phyloP scores from a whole-genome alignment of 2,888 invertebrate genomes.

The Notodonta ziczac region DNA sequence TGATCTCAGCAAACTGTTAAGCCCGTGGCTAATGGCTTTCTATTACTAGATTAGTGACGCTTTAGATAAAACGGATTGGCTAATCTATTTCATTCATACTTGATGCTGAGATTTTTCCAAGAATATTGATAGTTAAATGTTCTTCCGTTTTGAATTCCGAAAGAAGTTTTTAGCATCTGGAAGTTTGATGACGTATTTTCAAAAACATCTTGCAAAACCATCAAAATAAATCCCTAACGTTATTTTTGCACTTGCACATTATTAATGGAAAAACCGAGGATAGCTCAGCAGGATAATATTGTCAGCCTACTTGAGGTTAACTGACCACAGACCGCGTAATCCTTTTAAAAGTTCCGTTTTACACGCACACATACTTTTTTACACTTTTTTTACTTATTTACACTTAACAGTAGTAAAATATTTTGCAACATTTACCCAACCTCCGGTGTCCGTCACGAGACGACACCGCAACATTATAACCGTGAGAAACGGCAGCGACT shows the following conservation, averaged over 20 bases:
- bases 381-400: too few species aligned
- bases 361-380: background rate
- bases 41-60: constrained; percentile 18
- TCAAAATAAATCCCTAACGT: too few species aligned
- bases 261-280: background rate
- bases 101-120: background rate
- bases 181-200: too few species aligned
- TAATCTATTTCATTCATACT: constrained; percentile 15
- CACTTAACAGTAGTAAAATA: background rate
- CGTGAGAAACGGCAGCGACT: constrained; percentile 67
- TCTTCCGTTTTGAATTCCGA: too few species aligned
- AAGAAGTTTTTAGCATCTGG: too few species aligned
- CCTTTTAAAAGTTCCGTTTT: background rate
- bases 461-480: constrained; percentile 52
- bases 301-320: too few species aligned
- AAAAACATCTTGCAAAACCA: too few species aligned
- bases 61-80: constrained; percentile 25
- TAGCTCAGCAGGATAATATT: too few species aligned
- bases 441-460: constrained; percentile 62
- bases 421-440: constrained; percentile 67
- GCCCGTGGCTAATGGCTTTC: background rate
- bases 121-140: background rate
- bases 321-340: background rate
- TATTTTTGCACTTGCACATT: too few species aligned
- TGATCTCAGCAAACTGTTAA: constrained; percentile 15